phyloP scores from a whole-genome alignment of 2,888 invertebrate species.

The Agrotis puta region DNA sequence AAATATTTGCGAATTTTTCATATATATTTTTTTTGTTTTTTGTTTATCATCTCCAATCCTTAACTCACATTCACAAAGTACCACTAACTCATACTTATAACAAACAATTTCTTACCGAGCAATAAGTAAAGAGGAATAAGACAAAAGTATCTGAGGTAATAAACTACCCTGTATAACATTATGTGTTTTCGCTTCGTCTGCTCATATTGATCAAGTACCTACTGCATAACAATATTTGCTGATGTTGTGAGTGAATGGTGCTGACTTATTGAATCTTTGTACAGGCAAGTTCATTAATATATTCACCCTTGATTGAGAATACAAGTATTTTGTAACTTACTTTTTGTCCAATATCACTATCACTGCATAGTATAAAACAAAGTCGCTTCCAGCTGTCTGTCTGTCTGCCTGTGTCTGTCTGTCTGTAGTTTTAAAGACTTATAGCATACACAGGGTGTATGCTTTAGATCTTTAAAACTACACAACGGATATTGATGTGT shows the following conservation, averaged over 20 bases:
- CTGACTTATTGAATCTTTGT: background rate
- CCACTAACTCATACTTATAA: slow-evolving; percentile 19
- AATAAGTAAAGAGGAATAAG: slow-evolving; percentile 13
- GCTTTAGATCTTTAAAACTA: too few species aligned
- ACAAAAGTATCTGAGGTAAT: slow-evolving; percentile 29
- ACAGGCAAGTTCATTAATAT: too few species aligned
- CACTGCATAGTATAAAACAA: too few species aligned
- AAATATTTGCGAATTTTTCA: too few species aligned
- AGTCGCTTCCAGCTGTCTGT: too few species aligned
- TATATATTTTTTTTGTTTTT: background rate
- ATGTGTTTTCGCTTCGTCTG: slow-evolving; percentile 40
- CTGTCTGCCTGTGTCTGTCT: too few species aligned
- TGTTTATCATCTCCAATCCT: background rate
- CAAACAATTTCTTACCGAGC: slow-evolving; percentile 19
- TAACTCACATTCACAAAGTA: slow-evolving; percentile 1
- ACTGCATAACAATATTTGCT: slow-evolving; percentile 32
- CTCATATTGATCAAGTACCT: slow-evolving; percentile 45
- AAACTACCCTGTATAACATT: slow-evolving; percentile 29
- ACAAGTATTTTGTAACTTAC: too few species aligned
- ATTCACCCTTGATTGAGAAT: too few species aligned
- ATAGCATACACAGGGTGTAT: too few species aligned
- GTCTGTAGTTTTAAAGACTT: too few species aligned
- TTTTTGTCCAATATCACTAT: too few species aligned
- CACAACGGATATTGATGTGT: too few species aligned
- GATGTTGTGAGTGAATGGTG: slow-evolving; percentile 18